A percentile compares a stretch with the other conserved stretches of the same genome.
These are phyloP conservation scores for Hyphantria cunea DNA, from an alignment of 1,140 invertebrate species.

Conservation along the genomic window DNA sequence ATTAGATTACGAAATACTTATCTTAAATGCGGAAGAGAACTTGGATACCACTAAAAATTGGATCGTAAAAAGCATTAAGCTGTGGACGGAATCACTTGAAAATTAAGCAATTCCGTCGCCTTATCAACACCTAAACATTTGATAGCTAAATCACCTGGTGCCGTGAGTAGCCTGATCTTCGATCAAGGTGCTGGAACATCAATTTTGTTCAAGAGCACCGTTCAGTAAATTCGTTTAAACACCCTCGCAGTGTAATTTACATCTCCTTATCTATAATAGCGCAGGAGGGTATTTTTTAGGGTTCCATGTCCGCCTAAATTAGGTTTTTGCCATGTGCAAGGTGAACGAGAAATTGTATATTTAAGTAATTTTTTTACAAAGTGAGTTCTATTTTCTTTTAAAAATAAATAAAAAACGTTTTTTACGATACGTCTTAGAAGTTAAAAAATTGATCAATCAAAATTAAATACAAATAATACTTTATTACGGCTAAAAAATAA, in stretches of 20 bases:
- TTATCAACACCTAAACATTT: slow-evolving; percentile 3
- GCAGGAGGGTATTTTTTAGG: slow-evolving; percentile 45
- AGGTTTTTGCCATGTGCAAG: slow-evolving; percentile 6
- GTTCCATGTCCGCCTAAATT: slow-evolving; percentile 12
- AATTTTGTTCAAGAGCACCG: slow-evolving; percentile 57
- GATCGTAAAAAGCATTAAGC: background rate
- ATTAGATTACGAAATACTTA: too few relatives aligned
- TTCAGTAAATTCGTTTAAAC: slow-evolving; percentile 54
- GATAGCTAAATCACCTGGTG: slow-evolving; percentile 10
- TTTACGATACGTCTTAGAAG: too few relatives aligned
- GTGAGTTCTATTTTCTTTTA: too few relatives aligned
- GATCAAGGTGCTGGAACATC: slow-evolving; percentile 42
- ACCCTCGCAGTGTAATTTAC: slow-evolving; percentile 52
- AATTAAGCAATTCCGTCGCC: slow-evolving; percentile 7
- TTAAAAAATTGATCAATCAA: too few relatives aligned
- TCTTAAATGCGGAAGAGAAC: too few relatives aligned
- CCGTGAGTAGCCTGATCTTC: slow-evolving; percentile 13
- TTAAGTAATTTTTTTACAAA: too few relatives aligned
- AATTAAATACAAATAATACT: too few relatives aligned
- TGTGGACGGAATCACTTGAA: background rate
- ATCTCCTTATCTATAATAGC: slow-evolving; percentile 48
- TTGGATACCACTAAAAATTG: background rate
- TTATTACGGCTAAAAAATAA: too few relatives aligned
- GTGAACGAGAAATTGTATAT: background rate
- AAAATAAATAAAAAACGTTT: too few relatives aligned